Evolutionary conservation across 2,888 invertebrate genomes (phyloP), one percentile per base, ranked within the genome.

Genomic region (Pristionchus mayeri): DNA sequence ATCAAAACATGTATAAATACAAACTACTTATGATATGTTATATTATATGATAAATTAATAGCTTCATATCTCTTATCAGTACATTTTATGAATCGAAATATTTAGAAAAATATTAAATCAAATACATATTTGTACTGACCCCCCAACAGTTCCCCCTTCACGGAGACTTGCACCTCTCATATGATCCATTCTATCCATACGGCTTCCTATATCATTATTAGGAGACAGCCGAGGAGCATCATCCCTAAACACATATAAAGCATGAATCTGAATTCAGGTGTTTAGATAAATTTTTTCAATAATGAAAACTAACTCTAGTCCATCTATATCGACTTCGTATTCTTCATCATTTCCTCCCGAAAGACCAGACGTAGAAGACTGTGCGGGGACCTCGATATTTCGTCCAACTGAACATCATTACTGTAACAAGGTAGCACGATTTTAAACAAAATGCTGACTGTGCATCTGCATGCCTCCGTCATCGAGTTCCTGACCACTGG

Each of bases 131-230:
- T 44, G 44, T 44, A 44, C 44, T 18, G 21, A 82, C 63, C 81
- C 81, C 37, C 81, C 81, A 40, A 82, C 81, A n/a, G 63, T 63
- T 63, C 81, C 81, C 48, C 81, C 81, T 4, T 82, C 81, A 34
- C 81, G 27, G n/a, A 82, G 81, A 48, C 52, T 63, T 0, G 81
- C 60, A 63, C 81, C 81, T 48, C 63, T 60, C 30, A 82, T 11
- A 21, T 81, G 57, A 57, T 63, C 63, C 27, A 78, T 9, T 52
- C 78, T 78, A 3, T 52, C 52, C 16, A 82, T 63, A 34, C 57
- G 54, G 2, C n/a, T 18, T 34, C n/a, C n/a, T n/a, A n/a, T n/a
- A n/a, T 63, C 60, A n/a, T 11, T 18, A 27, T 50, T 44, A 2
- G 81, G 81, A 4, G 81, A 82, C 9, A 82, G 30, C 21, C 48